Evolutionary conservation across 2,888 invertebrate genomes (phyloP), one percentile per base, ranked within the genome.

Genomic region (Ochropleura leucogaster): DNA sequence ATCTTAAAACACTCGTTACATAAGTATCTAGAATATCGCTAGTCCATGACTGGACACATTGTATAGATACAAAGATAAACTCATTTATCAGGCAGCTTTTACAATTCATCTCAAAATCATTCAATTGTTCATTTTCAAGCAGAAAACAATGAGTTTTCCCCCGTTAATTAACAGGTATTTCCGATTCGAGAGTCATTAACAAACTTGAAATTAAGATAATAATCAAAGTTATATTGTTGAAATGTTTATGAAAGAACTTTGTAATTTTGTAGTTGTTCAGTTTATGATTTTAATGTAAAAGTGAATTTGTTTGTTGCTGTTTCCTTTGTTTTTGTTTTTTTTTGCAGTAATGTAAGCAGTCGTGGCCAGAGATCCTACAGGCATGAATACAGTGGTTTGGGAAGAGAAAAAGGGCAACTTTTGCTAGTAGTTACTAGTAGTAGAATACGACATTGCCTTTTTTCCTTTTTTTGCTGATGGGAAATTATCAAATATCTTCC

Each of bases 101-200:
- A 68, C 16, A 65, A 63, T 79, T 55, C 47, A 69, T 68, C 62
- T 80, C 68, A 79, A 84, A 82, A 85, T 85, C 82, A 87, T 74
- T 84, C 81, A 79, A 85, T 80, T 83, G 81, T 85, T 76, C 83
- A 83, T 84, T 81, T 78, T 84, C 49, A 49, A 60, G 51, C 46
- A 42, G 62, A 67, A 74, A 71, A 77, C 77, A 81, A 78, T 75
- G 84, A 84, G 79, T 84, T 86, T 82, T 63, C 59, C 62, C 68
- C 82, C 18, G 72, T 82, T 84, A 84, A 88, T 89, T 88, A 89
- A 86, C 83, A 85, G 88, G 83, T 87, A 86, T 84, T 87, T 82
- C 80, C 71, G 76, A 82, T 84, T 83, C 73, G 62, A 74, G 74
- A 80, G 69, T 81, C 83, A 85, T 88, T 83, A 87, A 53, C 67